Conservation (phyloP, 2,797 vertebrate genomes). For the Acanthurus tractus region DNA sequence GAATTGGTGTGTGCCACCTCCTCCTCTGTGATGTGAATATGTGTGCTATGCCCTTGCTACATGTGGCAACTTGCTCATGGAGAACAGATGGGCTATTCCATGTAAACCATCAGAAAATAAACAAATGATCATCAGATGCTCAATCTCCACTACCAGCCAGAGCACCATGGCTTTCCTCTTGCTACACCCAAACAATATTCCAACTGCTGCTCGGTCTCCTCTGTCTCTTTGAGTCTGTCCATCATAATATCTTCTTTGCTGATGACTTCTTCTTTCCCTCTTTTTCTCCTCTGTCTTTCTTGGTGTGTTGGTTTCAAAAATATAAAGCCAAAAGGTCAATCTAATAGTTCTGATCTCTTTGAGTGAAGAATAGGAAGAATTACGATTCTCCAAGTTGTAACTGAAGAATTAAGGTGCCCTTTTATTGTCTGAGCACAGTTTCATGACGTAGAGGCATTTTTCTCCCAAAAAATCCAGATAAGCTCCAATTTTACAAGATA, state of each 20-base stretch:
- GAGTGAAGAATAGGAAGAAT: no score
- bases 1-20: not conserved
- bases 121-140: slow-evolving; percentile 57
- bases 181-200: slow-evolving; percentile 40
- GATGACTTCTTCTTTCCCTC: slow-evolving; percentile 4
- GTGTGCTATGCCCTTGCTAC: slow-evolving; percentile 38
- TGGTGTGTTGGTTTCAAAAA: not conserved
- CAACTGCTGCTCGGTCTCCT: slow-evolving; percentile 40
- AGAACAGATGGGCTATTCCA: slow-evolving; percentile 63
- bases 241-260: slow-evolving; percentile 12
- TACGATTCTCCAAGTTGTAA: no score
- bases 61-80: slow-evolving; percentile 44
- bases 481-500: no score
- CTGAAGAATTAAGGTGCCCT: no score
- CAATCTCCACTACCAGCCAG: slow-evolving; percentile 20
- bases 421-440: no score
- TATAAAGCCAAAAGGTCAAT: no score
- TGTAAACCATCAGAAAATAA: slow-evolving; percentile 61
- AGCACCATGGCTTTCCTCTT: slow-evolving; percentile 27
- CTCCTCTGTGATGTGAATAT: slow-evolving; percentile 14
- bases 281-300: not conserved
- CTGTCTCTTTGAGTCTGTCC: slow-evolving; percentile 20
- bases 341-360: no score
- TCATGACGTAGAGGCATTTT: no score
- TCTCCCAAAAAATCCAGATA: no score